Percentiles rank a stretch among this genome's conserved stretches.
Evolutionary conservation across 2,797 vertebrate species (phyloP).

Genomic region (Gymnothorax reevesii): DNA sequence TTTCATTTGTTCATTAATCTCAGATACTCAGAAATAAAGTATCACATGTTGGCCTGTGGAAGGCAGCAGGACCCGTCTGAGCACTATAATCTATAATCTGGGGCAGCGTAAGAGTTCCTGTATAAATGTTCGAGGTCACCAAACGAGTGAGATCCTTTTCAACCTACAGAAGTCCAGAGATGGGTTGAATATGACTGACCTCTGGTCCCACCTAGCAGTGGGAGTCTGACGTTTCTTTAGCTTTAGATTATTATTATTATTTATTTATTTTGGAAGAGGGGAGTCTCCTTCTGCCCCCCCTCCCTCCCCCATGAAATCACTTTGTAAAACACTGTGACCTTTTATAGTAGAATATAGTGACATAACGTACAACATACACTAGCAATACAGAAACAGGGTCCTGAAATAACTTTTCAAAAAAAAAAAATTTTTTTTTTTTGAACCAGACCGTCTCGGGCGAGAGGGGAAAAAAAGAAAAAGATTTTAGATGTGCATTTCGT

Average conservation of each 20-base stretch:
- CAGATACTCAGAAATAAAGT: background rate
- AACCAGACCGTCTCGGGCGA: too few species aligned
- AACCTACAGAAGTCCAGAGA: conserved; percentile 41
- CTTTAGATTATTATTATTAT: background rate
- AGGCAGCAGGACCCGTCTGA: background rate
- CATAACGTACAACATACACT: too few species aligned
- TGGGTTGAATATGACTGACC: conserved; percentile 56
- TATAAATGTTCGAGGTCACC: conserved; percentile 24
- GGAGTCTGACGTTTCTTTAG: background rate
- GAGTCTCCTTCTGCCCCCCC: too few species aligned
- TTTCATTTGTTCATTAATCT: background rate
- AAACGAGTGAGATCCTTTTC: conserved; percentile 57
- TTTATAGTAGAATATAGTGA: too few species aligned
- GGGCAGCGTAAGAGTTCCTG: conserved; percentile 37
- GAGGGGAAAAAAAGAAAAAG: too few species aligned
- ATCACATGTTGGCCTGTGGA: background rate
- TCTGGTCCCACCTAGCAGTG: background rate
- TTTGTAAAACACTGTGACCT: too few species aligned
- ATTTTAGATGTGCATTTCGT: too few species aligned
- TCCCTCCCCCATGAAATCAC: too few species aligned
- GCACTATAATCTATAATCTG: conserved; percentile 8
- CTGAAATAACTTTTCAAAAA: too few species aligned
- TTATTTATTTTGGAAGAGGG: too few species aligned
- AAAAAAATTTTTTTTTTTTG: too few species aligned
- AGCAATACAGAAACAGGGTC: too few species aligned